Evolutionary conservation across 1,140 invertebrate species (phyloP).

Genomic region (Homalodisca vitripennis): DNA sequence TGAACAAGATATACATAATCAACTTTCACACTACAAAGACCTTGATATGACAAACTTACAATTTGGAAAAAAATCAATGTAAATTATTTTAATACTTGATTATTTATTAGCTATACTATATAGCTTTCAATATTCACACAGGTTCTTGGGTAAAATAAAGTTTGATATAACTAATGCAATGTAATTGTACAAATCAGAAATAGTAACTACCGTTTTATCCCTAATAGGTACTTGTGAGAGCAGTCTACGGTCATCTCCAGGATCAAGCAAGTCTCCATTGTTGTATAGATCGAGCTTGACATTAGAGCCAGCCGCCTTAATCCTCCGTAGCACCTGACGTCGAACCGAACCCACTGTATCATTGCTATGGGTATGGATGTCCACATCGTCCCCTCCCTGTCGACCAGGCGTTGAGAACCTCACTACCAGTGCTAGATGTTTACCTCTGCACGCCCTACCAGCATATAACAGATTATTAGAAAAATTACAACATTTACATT

Average conservation of each 20-base stretch:
- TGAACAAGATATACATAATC: no score
- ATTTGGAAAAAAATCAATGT: no score
- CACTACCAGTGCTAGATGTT: constrained; percentile 83
- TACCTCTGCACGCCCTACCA: constrained; percentile 80
- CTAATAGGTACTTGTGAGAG: constrained; percentile 82
- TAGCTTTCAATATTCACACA: no score
- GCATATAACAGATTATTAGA: no score
- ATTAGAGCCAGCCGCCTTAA: constrained; percentile 67
- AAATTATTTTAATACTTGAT: no score
- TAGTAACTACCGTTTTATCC: constrained; percentile 81
- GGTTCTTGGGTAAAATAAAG: no score
- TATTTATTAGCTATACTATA: no score
- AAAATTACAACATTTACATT: no score
- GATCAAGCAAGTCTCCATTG: constrained; percentile 86
- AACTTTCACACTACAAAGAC: no score
- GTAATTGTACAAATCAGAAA: no score
- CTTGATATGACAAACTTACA: no score
- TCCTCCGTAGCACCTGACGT: constrained; percentile 68
- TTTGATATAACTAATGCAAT: no score
- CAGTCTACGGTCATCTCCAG: constrained; percentile 83
- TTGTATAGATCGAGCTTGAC: constrained; percentile 88
- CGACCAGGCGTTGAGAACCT: constrained; percentile 88
- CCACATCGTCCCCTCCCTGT: constrained; percentile 87
- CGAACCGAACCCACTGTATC: constrained; percentile 85
- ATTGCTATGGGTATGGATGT: constrained; percentile 91